Evolutionary conservation across 2,113 vertebrate genomes (phyloP), one percentile per base, ranked within the genome.

Genomic region (Scalopus aquaticus): DNA sequence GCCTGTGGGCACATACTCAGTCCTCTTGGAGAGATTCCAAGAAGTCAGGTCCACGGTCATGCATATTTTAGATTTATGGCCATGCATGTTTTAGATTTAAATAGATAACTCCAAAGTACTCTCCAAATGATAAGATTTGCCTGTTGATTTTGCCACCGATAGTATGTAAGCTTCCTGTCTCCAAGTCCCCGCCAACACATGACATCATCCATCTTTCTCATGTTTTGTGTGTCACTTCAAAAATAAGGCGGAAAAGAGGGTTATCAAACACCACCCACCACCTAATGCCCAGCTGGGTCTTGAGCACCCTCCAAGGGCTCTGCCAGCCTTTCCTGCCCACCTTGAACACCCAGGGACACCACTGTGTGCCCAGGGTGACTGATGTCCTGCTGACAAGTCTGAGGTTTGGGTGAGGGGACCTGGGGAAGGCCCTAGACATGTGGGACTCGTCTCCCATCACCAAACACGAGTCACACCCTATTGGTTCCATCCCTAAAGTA

Each of bases 61-160:
- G 16, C 10, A 20, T 46, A 62, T 32, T 83, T 88, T 90, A 78
- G 70, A 32, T 92, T 65, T 83, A 88, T 6, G 24, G 70, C 69
- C 72, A 5, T 12, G 15, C 12, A 16, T 46, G 54, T 32, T 83
- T 88, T 90, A 77, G 77, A 28, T 92, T 67, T 83, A 88, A 91
- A 84, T 9, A 22, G 28, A n/a, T 51, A 64, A 91, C n/a, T 10
- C 77, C n/a, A 39, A 49, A 88, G 13, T 46, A 42, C 17, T 32
- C 35, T 90, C 67, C 69, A 15, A 77, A 78, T 69, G 67, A 32
- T 77, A 80, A 85, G 11, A 90, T 22, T 24, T 78, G 17, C 76
- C 81, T 22, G 5, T 15, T 56, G 77, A 32, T 76, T 62, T 70
- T 58, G 44, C 79, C 54, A 88, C 39, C 16, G 6, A 6, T 10